phyloP scores from a whole-genome alignment of 1,140 invertebrate genomes.

The Drosophila asahinai region DNA sequence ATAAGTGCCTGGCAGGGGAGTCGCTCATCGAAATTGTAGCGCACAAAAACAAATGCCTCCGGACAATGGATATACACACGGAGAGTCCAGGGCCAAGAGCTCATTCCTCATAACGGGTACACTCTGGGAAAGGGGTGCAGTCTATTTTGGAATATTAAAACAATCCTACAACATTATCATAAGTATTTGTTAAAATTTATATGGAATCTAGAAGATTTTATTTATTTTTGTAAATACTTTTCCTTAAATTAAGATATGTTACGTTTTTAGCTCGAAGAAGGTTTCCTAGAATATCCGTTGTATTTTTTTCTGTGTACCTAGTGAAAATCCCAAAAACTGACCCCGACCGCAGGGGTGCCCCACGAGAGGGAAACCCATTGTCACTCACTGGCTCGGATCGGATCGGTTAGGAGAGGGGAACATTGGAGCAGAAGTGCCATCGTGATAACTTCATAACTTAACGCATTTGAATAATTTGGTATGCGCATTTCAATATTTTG shows the following conservation, averaged over 20 bases:
- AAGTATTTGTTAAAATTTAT: too few species aligned
- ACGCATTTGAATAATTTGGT: slow-evolving; percentile 81
- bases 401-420: slow-evolving; percentile 17
- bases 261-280: too few species aligned
- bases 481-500: slow-evolving; percentile 79
- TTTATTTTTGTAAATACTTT: too few species aligned
- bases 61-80: slow-evolving; percentile 55
- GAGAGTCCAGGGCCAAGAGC: slow-evolving; percentile 30
- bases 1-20: slow-evolving; percentile 55
- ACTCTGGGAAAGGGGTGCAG: neutral
- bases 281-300: neutral
- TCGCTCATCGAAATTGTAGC: slow-evolving; percentile 74
- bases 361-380: slow-evolving; percentile 70
- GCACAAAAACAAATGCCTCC: slow-evolving; percentile 72
- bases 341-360: slow-evolving; percentile 26
- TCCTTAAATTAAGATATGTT: too few species aligned
- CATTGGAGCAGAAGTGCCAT: slow-evolving; percentile 65
- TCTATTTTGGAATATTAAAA: neutral
- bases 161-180: too few species aligned
- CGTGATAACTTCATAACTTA: slow-evolving; percentile 84
- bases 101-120: neutral
- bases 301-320: neutral
- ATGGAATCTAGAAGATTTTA: too few species aligned
- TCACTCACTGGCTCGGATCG: slow-evolving; percentile 47
- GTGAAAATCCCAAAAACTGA: slow-evolving; percentile 1